Base-by-base conservation (phyloP, 53 echinoderm and acorn worm species). In the Henricia sp. region DNA sequence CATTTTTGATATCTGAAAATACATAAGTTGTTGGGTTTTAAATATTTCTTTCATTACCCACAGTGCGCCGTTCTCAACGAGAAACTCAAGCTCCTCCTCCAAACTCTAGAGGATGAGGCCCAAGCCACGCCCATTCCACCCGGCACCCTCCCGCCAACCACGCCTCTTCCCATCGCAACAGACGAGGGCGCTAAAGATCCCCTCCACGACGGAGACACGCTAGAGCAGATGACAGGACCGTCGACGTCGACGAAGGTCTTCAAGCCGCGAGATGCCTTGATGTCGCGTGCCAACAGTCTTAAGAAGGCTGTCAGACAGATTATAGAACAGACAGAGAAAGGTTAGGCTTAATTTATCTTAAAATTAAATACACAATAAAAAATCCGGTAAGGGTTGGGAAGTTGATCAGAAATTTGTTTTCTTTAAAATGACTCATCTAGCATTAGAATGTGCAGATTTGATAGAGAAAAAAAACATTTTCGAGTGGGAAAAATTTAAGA, bases 291-390 rank as follows among this genome's bases (percentile, higher is more conserved):
- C 24, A 96, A 96, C 38, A 96, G 96, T 35, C 88, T 96, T 16
- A 96, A 97, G 92, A 97, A 94, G 67, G 94, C 97, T 44, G 94
- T 94, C 19, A 64, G 97, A 39, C 94, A 94, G 85, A 96, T 96
- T 32, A 96, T 93, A 51, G 96, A 96, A 67, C 93, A 96, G 77
- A 96, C 96, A 8, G 96, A 96, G 68, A 96, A 91, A 88, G 96
- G 96, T 96, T 66, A 35, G 41, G 21, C 11, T 1, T n/a, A n/a
- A n/a, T n/a, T n/a, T n/a, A n/a, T n/a, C n/a, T n/a, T n/a, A n/a
- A n/a, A n/a, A n/a, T n/a, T n/a, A n/a, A n/a, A n/a, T n/a, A n/a
- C n/a, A n/a, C n/a, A n/a, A n/a, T n/a, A n/a, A n/a, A n/a, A n/a
- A n/a, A n/a, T n/a, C n/a, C n/a, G n/a, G n/a, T n/a, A n/a, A n/a